Evolutionary conservation across 2,113 vertebrate species (phyloP).

Genomic region (Nothobranchius furzeri): DNA sequence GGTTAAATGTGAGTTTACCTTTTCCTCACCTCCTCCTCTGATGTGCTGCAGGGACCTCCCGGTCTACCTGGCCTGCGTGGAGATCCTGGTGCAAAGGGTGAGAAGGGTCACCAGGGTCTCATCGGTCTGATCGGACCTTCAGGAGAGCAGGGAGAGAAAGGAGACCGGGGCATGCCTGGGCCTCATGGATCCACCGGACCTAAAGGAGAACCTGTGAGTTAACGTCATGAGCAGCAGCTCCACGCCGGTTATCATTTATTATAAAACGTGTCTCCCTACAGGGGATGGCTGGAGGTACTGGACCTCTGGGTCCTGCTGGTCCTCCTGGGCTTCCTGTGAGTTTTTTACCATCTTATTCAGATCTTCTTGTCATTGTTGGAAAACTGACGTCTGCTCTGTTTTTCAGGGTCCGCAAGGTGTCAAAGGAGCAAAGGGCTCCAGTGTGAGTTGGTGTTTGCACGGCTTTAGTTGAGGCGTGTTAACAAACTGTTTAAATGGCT

Average conservation of each 20-base stretch:
- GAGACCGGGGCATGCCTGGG: constrained; percentile 86
- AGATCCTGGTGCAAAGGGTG: constrained; percentile 86
- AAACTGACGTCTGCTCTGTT: constrained; percentile 26
- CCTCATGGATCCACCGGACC: constrained; percentile 83
- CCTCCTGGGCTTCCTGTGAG: constrained; percentile 87
- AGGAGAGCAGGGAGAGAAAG: constrained; percentile 93
- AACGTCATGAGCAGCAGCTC: too few relatives aligned
- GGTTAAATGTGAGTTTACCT: too few relatives aligned
- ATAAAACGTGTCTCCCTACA: constrained; percentile 33
- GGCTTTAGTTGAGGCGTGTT: neutral
- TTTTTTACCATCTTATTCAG: constrained; percentile 25
- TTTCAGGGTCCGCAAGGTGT: constrained; percentile 84
- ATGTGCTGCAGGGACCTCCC: constrained; percentile 81
- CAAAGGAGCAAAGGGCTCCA: constrained; percentile 89
- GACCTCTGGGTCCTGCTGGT: constrained; percentile 85
- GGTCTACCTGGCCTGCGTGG: constrained; percentile 87
- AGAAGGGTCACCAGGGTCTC: constrained; percentile 90
- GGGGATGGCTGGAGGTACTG: constrained; percentile 86
- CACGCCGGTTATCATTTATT: too few relatives aligned
- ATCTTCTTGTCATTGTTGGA: neutral
- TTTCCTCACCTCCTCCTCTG: neutral
- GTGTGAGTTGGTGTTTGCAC: constrained; percentile 72
- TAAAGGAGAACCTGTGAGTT: constrained; percentile 87
- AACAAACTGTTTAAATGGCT: neutral
- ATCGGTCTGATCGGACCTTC: constrained; percentile 88